A percentile compares a stretch with the other conserved stretches of the same genome.
Evolutionary conservation across 2,888 invertebrate genomes (phyloP).

Genomic region (Idaea dimidiata): DNA sequence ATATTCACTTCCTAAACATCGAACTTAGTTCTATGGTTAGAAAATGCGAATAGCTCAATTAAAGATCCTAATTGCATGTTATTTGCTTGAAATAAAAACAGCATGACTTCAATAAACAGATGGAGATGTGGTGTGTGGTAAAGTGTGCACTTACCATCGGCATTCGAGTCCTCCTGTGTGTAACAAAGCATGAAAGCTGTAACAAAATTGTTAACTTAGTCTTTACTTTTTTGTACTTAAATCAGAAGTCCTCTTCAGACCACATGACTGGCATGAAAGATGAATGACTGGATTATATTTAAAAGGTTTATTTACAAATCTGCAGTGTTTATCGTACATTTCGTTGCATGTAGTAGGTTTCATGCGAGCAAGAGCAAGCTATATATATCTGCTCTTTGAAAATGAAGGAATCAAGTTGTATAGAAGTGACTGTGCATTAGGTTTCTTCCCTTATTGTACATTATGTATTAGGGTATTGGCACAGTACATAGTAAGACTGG

Average conservation of each 20-base stretch:
- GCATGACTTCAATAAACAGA: slow-evolving; percentile 67
- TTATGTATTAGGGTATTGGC: not conserved
- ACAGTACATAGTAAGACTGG: too few relatives aligned
- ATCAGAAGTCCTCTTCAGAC: not conserved
- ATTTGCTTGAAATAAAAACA: slow-evolving; percentile 44
- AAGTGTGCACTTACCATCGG: slow-evolving; percentile 88
- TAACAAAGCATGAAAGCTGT: slow-evolving; percentile 97
- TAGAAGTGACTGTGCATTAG: not conserved
- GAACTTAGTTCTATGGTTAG: slow-evolving; percentile 53
- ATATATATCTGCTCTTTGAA: not conserved
- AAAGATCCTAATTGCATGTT: slow-evolving; percentile 54
- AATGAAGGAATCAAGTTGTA: not conserved
- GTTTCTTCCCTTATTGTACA: not conserved
- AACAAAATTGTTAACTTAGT: slow-evolving; percentile 79
- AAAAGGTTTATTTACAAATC: not conserved
- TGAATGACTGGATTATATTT: not conserved
- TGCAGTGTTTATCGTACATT: not conserved
- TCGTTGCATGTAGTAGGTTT: slow-evolving; percentile 9
- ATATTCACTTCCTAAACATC: slow-evolving; percentile 36
- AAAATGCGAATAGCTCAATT: slow-evolving; percentile 64
- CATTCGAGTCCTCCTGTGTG: slow-evolving; percentile 94
- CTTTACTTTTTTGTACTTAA: slow-evolving; percentile 10
- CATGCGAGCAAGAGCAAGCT: not conserved
- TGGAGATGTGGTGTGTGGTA: slow-evolving; percentile 31
- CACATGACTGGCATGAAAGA: not conserved